Evolutionary conservation across 2,113 vertebrate genomes (phyloP).

Genomic region (Nothocercus nigrocapillus): DNA sequence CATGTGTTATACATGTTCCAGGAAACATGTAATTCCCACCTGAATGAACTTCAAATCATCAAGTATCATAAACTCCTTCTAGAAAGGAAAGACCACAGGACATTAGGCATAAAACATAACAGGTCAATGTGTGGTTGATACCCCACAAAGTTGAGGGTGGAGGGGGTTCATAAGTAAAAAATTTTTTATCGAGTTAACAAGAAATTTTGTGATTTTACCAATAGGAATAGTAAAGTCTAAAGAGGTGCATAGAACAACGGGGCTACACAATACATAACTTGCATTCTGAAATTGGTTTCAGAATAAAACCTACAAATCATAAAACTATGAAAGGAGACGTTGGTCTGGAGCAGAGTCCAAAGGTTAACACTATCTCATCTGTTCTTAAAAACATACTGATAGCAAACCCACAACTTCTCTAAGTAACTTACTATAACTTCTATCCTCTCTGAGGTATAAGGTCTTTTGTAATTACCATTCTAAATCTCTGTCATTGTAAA

Average conservation of each 20-base stretch:
- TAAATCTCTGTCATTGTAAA: neutral
- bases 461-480: neutral
- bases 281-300: neutral
- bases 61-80: neutral
- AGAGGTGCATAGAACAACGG: neutral
- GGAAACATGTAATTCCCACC: neutral
- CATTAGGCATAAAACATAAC: neutral
- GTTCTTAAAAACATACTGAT: neutral
- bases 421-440: neutral
- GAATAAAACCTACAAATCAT: neutral
- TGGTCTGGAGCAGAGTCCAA: neutral
- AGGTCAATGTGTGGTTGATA: neutral
- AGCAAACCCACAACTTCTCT: neutral
- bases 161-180: neutral
- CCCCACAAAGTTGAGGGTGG: no score
- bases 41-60: neutral
- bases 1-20: neutral
- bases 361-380: neutral
- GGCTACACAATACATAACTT: neutral
- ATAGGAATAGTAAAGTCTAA: neutral
- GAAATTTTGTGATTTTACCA: neutral
- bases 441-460: neutral
- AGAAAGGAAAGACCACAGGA: neutral
- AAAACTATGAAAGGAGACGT: rapidly evolving
- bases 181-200: neutral